These are phyloP conservation scores for Poecilia picta DNA, from an alignment of 2,797 vertebrate species.

Conservation along the genomic window DNA sequence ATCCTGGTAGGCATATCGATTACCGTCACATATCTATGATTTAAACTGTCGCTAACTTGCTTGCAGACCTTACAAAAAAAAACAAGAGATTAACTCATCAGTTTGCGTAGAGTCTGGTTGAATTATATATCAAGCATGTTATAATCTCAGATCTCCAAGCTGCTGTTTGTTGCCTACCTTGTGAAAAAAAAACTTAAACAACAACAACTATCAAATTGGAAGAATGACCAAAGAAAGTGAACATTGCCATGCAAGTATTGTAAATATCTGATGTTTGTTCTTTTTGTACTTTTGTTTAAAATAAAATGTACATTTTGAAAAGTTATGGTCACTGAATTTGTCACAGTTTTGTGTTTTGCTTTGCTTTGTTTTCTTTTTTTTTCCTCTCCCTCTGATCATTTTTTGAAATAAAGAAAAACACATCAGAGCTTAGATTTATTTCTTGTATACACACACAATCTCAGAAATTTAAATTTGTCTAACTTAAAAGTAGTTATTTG, in stretches of 20 bases:
- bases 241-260: conserved; percentile 83
- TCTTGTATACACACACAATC: neutral
- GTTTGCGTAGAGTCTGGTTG: conserved; percentile 62
- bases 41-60: conserved; percentile 63
- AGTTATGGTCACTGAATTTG: conserved; percentile 43
- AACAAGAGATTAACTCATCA: conserved; percentile 37
- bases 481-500: too few relatives aligned
- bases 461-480: too few relatives aligned
- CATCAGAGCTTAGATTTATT: neutral
- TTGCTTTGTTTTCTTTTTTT: neutral
- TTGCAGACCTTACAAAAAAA: conserved; percentile 61
- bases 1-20: conserved; percentile 59
- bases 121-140: conserved; percentile 69
- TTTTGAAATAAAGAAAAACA: conserved; percentile 35
- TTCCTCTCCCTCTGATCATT: conserved; percentile 1
- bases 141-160: conserved; percentile 63
- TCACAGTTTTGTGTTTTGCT: conserved; percentile 11
- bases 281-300: conserved; percentile 86
- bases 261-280: conserved; percentile 82
- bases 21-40: conserved; percentile 48
- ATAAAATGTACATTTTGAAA: conserved; percentile 85
- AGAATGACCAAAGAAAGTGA: conserved; percentile 84
- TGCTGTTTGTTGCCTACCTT: conserved; percentile 63
- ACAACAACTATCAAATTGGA: conserved; percentile 72
- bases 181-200: conserved; percentile 42